Conservation (phyloP, 2,797 vertebrate species). For the Schizopygopsis pylzovi region DNA sequence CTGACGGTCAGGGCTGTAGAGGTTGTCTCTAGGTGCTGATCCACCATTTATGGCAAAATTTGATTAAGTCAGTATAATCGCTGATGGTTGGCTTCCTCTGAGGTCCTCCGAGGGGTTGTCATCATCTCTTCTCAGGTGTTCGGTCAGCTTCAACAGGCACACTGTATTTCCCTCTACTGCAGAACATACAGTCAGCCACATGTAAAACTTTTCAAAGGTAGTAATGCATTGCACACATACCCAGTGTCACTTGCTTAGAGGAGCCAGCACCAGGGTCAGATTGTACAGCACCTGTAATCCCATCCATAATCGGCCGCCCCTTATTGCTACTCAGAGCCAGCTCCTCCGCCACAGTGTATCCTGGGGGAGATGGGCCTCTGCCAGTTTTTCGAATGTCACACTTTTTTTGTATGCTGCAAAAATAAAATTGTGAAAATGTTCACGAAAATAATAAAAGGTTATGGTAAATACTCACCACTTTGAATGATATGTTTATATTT, state of each 20-base stretch:
- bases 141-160: too few species aligned
- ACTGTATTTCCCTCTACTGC: background rate
- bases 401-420: constrained; percentile 10
- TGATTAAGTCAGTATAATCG: too few species aligned
- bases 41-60: too few species aligned
- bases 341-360: constrained; percentile 10
- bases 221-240: background rate
- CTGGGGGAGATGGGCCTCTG: background rate
- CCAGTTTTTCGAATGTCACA: background rate
- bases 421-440: too few species aligned
- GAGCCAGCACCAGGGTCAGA: constrained; percentile 28
- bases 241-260: background rate
- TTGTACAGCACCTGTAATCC: background rate
- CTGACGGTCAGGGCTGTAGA: too few species aligned
- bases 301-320: background rate
- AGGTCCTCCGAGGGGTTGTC: too few species aligned
- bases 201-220: background rate
- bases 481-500: too few species aligned
- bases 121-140: too few species aligned
- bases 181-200: background rate
- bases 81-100: too few species aligned
- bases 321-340: constrained; percentile 18
- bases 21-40: too few species aligned
- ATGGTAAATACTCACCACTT: too few species aligned
- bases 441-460: too few species aligned